Evolutionary conservation across 1,140 invertebrate species (phyloP), one percentile per base, ranked within the genome.

Genomic region (Schmidtea mediterranea): DNA sequence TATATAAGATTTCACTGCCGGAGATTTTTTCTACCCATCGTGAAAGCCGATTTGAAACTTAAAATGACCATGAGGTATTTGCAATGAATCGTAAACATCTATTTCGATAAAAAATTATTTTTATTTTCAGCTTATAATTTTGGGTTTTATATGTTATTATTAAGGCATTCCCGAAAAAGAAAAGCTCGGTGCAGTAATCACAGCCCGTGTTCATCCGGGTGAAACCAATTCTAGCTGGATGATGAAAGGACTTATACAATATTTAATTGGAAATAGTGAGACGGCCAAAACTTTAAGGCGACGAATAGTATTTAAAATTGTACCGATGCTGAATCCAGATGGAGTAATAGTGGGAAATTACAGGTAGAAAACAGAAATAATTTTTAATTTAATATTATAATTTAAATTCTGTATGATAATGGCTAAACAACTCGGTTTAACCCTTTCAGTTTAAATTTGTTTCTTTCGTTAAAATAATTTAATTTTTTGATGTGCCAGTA

Each of bases 301-400:
- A 43, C 59, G 56, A 21, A 66, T 67, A 49, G 58, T 66, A 46
- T 66, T 67, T 53, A 66, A 67, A 41, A 60, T 67, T 48, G 58
- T 67, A 36, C 65, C 65, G 16, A 67, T 67, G 65, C 56, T 67
- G 36, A 67, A 67, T 52, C 65, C 65, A 38, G 65, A 67, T 54
- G 65, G 65, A 10, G 65, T 67, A 3, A 65, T 67, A 40, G 60
- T 67, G 15, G 65, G 65, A 10, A 67, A 67, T 51, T 67, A 67
- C 55, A 56, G 51, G 50, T 66, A 32, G 62, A 66, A 51, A 65
- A 60, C 60, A 60, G 63, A 46, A 63, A 62, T 61, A 62, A 62
- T 51, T 55, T 56, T 49, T 50, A 2, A 26, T 47, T 12, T 18
- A 36, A 6, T 24, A 10, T 23, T 2, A 45, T 12, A 19, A 46